Evolutionary conservation across 2,113 vertebrate species (phyloP).

Genomic region (Catagonus wagneri): DNA sequence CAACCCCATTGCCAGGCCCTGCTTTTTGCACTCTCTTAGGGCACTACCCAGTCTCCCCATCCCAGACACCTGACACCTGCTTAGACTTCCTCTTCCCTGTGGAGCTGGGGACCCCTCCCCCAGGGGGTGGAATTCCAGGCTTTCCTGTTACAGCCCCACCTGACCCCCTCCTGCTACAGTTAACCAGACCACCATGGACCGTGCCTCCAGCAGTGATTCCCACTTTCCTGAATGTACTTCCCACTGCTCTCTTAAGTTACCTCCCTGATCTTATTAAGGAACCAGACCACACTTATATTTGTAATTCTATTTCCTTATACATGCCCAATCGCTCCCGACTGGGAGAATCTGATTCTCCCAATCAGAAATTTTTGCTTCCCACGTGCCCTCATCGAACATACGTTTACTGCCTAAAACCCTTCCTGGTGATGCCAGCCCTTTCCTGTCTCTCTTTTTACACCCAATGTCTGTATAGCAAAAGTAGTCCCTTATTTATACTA

Average conservation of each 20-base stretch:
- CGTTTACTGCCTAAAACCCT: neutral
- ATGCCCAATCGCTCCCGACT: neutral
- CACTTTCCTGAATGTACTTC: neutral
- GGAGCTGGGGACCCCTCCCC: neutral
- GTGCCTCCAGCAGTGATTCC: neutral
- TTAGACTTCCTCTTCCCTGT: neutral
- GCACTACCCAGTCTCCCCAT: neutral
- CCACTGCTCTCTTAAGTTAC: neutral
- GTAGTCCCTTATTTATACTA: neutral
- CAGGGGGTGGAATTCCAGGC: neutral
- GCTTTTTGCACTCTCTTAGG: neutral
- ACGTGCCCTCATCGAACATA: neutral
- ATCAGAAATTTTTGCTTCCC: neutral
- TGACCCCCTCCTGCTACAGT: neutral
- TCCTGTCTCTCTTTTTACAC: neutral
- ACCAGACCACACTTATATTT: neutral
- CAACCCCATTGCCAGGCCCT: neutral
- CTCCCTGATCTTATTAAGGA: neutral
- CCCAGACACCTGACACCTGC: neutral
- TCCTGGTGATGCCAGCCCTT: neutral
- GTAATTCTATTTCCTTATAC: neutral
- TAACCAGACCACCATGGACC: neutral
- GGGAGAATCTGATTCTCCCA: neutral
- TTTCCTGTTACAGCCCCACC: neutral
- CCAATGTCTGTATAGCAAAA: neutral